These are phyloP conservation scores for Oreocharis arfaki DNA, from an alignment of 2,113 vertebrate species.

Conservation along the genomic window DNA sequence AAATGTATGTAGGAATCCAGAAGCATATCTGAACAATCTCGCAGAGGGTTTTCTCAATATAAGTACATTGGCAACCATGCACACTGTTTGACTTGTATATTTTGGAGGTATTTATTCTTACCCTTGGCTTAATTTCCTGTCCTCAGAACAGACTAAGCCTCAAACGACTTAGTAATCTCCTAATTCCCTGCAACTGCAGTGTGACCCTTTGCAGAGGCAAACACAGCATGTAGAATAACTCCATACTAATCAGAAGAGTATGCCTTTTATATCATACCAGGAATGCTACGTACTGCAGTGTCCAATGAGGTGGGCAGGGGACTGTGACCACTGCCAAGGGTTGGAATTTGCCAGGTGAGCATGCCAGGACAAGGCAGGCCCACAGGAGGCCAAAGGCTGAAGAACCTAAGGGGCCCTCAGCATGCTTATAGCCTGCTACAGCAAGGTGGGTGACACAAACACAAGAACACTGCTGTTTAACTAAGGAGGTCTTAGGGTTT, in stretches of 20 bases:
- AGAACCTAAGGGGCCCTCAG: background rate
- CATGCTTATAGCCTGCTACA: background rate
- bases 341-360: fast-evolving
- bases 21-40: background rate
- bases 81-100: background rate
- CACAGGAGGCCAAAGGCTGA: background rate
- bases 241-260: background rate
- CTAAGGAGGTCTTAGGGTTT: background rate
- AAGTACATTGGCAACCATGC: background rate
- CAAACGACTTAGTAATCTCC: background rate
- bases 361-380: background rate
- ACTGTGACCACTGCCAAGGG: background rate
- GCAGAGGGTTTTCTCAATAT: background rate
- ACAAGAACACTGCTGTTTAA: background rate
- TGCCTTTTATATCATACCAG: background rate
- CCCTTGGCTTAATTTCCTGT: background rate
- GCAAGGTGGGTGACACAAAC: background rate
- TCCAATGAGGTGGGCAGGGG: background rate
- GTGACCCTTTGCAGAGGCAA: background rate
- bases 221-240: background rate
- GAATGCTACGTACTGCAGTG: background rate
- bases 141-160: background rate
- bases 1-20: background rate
- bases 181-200: background rate
- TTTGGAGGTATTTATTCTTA: background rate